Conservation (phyloP, 2,888 invertebrate genomes). For the Plemyria rubiginata region DNA sequence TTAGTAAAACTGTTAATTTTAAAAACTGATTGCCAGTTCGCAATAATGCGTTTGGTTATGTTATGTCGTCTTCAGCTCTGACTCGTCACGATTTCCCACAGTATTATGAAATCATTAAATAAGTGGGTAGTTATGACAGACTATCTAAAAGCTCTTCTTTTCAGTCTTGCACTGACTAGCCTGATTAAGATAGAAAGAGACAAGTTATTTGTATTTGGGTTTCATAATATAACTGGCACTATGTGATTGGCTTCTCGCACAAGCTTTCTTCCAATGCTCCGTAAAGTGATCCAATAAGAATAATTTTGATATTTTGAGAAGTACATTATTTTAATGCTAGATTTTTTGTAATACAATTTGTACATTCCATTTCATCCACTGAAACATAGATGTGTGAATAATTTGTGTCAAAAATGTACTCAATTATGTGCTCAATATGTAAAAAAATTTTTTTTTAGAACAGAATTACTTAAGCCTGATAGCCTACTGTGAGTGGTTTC, state of each 20-base stretch:
- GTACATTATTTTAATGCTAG: slow-evolving; percentile 14
- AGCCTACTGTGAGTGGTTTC: slow-evolving; percentile 17
- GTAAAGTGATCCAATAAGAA: slow-evolving; percentile 14
- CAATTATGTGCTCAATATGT: slow-evolving; percentile 50
- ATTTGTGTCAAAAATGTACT: slow-evolving; percentile 51
- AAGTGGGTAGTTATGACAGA: slow-evolving; percentile 1
- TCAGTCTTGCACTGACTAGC: background rate
- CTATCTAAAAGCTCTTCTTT: background rate
- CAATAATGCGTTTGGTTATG: too few species aligned
- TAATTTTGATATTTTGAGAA: slow-evolving; percentile 13
- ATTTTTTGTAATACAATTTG: slow-evolving; percentile 16
- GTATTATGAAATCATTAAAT: background rate
- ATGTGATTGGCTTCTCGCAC: slow-evolving; percentile 22
- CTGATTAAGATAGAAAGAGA: slow-evolving; percentile 1
- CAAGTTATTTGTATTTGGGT: background rate
- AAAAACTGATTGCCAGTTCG: too few species aligned
- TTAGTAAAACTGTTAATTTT: too few species aligned
- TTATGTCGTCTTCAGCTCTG: too few species aligned
- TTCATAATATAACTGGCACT: slow-evolving; percentile 2
- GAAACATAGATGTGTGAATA: slow-evolving; percentile 8
- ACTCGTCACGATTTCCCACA: background rate
- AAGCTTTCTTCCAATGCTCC: slow-evolving; percentile 24
- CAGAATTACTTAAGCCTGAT: slow-evolving; percentile 56
- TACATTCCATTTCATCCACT: slow-evolving; percentile 31
- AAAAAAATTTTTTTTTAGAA: slow-evolving; percentile 42